Base-by-base conservation (phyloP, 2,888 invertebrate genomes). In the Eilema sororculum region DNA sequence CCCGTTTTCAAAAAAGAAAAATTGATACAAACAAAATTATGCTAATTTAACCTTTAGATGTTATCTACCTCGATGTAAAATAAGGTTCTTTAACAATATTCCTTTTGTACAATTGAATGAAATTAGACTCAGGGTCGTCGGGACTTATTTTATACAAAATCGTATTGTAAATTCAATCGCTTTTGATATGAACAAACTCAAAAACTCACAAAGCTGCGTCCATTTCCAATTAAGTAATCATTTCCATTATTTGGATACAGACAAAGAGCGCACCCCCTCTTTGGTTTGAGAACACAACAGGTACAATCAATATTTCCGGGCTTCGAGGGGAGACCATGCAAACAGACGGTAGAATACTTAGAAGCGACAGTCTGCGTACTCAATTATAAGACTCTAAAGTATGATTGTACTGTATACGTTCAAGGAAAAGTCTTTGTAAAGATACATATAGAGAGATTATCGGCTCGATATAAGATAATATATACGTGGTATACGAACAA, bases 231-330 rank as follows among this genome's bases (percentile, higher is more conserved):
- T 83, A 83, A 79, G 77, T 80, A 76, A 79, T 82, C 79, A 81
- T 79, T 79, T 77, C 74, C 73, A 83, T 86, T 86, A 86, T 84
- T 84, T 77, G 61, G 68, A 73, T 72, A 73, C 68, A 76, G 74
- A 75, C 73, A 79, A 67, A 73, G 78, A 73, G 78, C 78, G 74
- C 62, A 71, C n/a, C n/a, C n/a, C n/a, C 74, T 75, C 78, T 76
- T 76, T 74, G 70, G 77, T 84, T 77, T 69, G 81, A 75, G 80
- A 80, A 81, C 80, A 89, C 87, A 88, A 89, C 88, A 89, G 89
- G 89, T 89, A 89, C 89, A 91, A 91, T 91, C 91, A 83, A 92
- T 92, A 91, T 88, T 88, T 86, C 89, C 87, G 85, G 79, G 78
- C 82, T 76, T 52, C 78, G 79, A 77, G 80, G 85, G 86, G 83